Evolutionary conservation across 35 echinoderm and acorn worm species (phyloP).

Genomic region (Strongylocentrotus purpuratus): DNA sequence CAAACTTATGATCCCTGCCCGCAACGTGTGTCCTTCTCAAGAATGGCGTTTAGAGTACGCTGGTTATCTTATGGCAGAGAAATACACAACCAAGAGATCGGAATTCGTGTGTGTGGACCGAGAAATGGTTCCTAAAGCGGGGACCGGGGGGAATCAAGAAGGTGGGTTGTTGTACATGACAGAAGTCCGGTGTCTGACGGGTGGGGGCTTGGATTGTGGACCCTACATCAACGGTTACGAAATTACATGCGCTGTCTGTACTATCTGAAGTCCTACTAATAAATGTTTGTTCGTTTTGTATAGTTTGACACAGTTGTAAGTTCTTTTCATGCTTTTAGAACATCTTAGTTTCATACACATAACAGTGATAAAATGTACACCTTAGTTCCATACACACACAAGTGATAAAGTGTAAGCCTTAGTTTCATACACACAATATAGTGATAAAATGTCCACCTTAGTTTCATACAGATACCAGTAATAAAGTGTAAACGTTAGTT

Average conservation of each 20-base stretch:
- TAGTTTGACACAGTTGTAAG: too few species aligned
- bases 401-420: too few species aligned
- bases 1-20: background rate
- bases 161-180: background rate
- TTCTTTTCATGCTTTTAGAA: too few species aligned
- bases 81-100: background rate
- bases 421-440: too few species aligned
- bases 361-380: too few species aligned
- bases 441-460: too few species aligned
- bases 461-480: too few species aligned
- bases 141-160: background rate
- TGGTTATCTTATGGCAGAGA: background rate
- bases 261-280: too few species aligned
- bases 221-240: background rate
- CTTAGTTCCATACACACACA: too few species aligned
- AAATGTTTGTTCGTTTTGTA: too few species aligned
- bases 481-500: too few species aligned
- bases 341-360: too few species aligned
- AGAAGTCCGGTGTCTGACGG: background rate
- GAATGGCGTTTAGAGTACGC: background rate
- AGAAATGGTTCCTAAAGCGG: background rate
- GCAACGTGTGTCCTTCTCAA: background rate
- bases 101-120: background rate
- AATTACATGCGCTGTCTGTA: background rate
- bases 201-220: background rate